Percentiles rank a stretch among this genome's conserved stretches.
phyloP scores from a whole-genome alignment of 1,140 invertebrate genomes.

The Leptoteleia sp. region DNA sequence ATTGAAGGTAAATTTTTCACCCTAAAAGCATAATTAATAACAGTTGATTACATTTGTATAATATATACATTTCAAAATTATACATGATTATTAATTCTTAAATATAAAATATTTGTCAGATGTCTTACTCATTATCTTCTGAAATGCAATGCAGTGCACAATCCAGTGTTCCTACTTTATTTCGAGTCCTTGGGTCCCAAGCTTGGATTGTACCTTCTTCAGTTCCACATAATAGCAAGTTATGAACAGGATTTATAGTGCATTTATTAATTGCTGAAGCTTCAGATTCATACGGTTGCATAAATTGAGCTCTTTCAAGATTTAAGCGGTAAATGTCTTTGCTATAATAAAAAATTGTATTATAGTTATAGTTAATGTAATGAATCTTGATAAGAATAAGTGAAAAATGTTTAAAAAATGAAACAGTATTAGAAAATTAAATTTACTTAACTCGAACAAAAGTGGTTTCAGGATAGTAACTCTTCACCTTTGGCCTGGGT shows the following conservation, averaged over 20 bases:
- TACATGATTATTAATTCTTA: no score
- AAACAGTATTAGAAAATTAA: no score
- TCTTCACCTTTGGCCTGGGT: no score
- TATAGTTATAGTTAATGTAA: no score
- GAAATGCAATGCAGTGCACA: constrained; percentile 88
- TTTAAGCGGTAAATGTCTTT: constrained; percentile 97
- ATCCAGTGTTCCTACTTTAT: constrained; percentile 90
- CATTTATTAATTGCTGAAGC: constrained; percentile 92
- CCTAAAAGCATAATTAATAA: no score
- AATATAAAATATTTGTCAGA: no score
- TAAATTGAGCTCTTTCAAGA: constrained; percentile 96
- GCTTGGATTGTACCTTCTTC: constrained; percentile 96
- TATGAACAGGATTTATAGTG: constrained; percentile 93
- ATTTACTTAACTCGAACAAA: no score
- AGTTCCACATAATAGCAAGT: constrained; percentile 94
- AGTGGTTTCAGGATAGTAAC: no score
- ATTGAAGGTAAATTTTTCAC: constrained; percentile 87
- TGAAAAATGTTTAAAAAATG: no score
- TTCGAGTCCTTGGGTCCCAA: constrained; percentile 94
- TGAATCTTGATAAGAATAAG: no score
- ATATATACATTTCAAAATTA: no score
- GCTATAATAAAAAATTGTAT: constrained; percentile 82
- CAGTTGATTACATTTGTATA: no score
- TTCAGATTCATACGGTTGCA: constrained; percentile 90
- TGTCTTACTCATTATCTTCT: constrained; percentile 83